Evolutionary conservation across 1,140 invertebrate genomes (phyloP).

Genomic region (Melanaphis sacchari): DNA sequence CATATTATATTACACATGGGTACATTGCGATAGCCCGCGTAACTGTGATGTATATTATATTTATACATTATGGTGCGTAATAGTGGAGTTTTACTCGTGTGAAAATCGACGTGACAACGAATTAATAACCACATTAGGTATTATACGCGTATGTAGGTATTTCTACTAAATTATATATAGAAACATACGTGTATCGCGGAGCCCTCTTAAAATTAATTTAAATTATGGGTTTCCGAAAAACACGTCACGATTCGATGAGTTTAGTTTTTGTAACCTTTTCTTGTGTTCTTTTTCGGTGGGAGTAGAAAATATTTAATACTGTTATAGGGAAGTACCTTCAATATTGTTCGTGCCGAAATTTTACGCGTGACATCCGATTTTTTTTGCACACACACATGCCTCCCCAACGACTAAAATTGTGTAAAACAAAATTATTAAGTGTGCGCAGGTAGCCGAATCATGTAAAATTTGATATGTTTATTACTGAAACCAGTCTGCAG

Average conservation of each 20-base stretch:
- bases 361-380: not conserved
- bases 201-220: slow-evolving; percentile 1
- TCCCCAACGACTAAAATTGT: too few species aligned
- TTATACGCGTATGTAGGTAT: not conserved
- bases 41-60: not conserved
- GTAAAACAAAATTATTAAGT: too few species aligned
- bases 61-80: not conserved
- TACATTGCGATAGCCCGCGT: not conserved
- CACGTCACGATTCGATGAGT: not conserved
- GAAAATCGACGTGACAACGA: slow-evolving; percentile 32
- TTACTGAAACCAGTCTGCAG: too few species aligned
- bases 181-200: not conserved
- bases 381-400: not conserved
- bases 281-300: not conserved
- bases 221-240: slow-evolving; percentile 26
- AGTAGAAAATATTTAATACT: not conserved
- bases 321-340: not conserved
- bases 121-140: not conserved
- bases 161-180: not conserved
- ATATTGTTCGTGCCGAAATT: not conserved
- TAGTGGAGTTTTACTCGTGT: slow-evolving; percentile 9
- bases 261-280: not conserved
- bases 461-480: too few species aligned
- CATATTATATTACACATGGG: not conserved
- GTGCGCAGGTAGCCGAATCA: too few species aligned